These are phyloP conservation scores for Embidobia sp. DNA, from an alignment of 2,888 invertebrate species.

Conservation along the genomic window DNA sequence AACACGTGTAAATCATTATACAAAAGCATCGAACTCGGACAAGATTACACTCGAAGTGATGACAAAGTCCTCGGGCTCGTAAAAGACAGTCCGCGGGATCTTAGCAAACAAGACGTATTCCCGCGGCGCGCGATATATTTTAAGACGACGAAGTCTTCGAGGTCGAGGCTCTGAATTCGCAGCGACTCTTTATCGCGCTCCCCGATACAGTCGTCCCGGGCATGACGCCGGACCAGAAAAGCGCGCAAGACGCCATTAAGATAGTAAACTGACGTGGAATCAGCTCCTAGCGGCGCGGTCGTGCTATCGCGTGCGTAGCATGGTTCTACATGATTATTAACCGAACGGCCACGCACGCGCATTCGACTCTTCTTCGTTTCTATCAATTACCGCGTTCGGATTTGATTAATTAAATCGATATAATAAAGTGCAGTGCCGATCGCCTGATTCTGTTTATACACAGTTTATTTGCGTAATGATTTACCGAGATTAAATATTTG, in stretches of 20 bases:
- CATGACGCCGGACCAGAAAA: slow-evolving; percentile 53
- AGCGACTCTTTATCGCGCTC: slow-evolving; percentile 57
- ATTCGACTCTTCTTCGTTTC: slow-evolving; percentile 42
- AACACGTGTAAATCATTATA: too few relatives aligned
- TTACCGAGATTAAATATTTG: slow-evolving; percentile 12
- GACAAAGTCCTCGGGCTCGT: slow-evolving; percentile 7
- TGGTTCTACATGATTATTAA: slow-evolving; percentile 52
- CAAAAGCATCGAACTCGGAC: slow-evolving; percentile 4
- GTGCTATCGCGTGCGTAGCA: slow-evolving; percentile 41
- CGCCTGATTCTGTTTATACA: slow-evolving; percentile 1
- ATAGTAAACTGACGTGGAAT: slow-evolving; percentile 58
- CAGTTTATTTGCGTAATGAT: slow-evolving; percentile 40
- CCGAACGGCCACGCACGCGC: slow-evolving; percentile 24
- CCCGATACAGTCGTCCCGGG: slow-evolving; percentile 48
- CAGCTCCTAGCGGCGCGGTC: slow-evolving; percentile 34
- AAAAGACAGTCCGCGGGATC: not conserved
- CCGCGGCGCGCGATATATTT: slow-evolving; percentile 35
- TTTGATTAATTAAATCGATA: slow-evolving; percentile 63
- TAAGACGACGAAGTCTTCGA: slow-evolving; percentile 18
- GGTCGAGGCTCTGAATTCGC: slow-evolving; percentile 34
- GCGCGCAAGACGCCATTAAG: slow-evolving; percentile 54
- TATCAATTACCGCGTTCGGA: slow-evolving; percentile 46
- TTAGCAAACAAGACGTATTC: slow-evolving; percentile 35
- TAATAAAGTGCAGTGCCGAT: slow-evolving; percentile 41
- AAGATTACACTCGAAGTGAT: slow-evolving; percentile 6